These are phyloP conservation scores for Erpobdella octoculata DNA, from an alignment of 2,888 invertebrate genomes.

Conservation along the genomic window DNA sequence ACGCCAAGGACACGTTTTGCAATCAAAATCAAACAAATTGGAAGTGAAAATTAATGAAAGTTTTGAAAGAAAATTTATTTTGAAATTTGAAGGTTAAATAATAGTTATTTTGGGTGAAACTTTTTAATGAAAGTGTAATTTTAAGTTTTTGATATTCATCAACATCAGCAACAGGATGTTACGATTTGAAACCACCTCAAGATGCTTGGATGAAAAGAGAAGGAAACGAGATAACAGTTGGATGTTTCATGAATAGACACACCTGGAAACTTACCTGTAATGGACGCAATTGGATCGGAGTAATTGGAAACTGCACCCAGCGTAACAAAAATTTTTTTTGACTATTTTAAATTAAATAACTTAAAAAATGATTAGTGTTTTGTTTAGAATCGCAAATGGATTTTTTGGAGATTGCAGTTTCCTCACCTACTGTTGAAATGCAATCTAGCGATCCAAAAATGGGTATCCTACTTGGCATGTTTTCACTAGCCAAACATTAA, in stretches of 20 bases:
- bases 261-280: conserved; percentile 31
- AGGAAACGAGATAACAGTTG: conserved; percentile 29
- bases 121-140: background rate
- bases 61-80: background rate
- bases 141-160: too few species aligned
- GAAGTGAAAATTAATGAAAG: background rate
- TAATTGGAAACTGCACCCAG: conserved; percentile 20
- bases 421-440: too few species aligned
- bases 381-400: too few species aligned
- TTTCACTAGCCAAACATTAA: too few species aligned
- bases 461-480: too few species aligned
- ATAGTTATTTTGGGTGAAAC: too few species aligned
- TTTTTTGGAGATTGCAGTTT: too few species aligned
- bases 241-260: conserved; percentile 27
- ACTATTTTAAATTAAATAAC: too few species aligned
- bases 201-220: conserved; percentile 25
- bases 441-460: too few species aligned
- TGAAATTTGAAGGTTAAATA: background rate
- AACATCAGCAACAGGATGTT: conserved; percentile 26
- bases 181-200: conserved; percentile 20
- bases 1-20: background rate
- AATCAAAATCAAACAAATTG: background rate
- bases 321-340: too few species aligned
- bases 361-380: too few species aligned
- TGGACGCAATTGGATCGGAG: conserved; percentile 32